Evolutionary conservation across 2,797 vertebrate genomes (phyloP).

Genomic region (Silurus aristotelis): DNA sequence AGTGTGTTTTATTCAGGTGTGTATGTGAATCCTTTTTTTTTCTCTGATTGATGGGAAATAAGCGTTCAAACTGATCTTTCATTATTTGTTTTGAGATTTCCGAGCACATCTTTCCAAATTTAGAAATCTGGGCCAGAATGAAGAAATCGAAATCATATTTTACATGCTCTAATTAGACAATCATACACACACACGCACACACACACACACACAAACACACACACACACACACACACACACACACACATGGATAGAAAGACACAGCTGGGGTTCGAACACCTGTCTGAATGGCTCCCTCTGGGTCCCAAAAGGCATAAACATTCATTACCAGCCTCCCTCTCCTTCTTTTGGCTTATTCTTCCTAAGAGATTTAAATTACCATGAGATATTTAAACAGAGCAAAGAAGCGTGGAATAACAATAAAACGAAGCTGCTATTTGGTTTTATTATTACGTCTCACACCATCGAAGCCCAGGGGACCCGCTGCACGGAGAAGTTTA

Average conservation of each 20-base stretch:
- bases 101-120: neutral
- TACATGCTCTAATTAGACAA: conserved; percentile 24
- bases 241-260: neutral
- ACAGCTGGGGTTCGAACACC: conserved; percentile 17
- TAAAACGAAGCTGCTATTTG: conserved; percentile 23
- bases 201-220: neutral
- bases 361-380: conserved; percentile 31
- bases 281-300: conserved; percentile 32
- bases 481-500: conserved; percentile 12
- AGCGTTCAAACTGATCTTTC: neutral
- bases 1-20: neutral
- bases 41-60: conserved; percentile 4
- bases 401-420: conserved; percentile 3
- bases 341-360: conserved; percentile 6
- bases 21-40: neutral
- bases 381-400: conserved; percentile 28
- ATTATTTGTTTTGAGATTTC: neutral
- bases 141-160: conserved; percentile 4
- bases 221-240: neutral
- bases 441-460: conserved; percentile 37
- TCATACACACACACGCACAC: neutral
- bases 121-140: conserved; percentile 15
- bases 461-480: conserved; percentile 7
- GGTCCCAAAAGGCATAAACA: conserved; percentile 19
- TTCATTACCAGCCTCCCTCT: conserved; percentile 29